Evolutionary conservation across 2,797 vertebrate genomes (phyloP).

Genomic region (Cuniculus paca): DNA sequence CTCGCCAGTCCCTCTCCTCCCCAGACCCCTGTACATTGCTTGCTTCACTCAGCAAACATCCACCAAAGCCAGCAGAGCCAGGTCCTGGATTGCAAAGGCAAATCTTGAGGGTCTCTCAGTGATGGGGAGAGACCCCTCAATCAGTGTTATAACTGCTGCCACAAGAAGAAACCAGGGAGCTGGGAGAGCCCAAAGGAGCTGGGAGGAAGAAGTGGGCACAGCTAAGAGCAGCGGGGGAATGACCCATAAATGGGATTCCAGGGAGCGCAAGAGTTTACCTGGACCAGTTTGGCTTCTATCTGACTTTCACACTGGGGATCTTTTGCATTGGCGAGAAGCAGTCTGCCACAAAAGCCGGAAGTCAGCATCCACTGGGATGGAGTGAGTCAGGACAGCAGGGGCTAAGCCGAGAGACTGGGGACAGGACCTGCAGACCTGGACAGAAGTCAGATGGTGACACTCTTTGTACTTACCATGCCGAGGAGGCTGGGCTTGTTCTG

Average conservation of each 20-base stretch:
- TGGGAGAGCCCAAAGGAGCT: not conserved
- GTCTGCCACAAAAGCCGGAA: not conserved
- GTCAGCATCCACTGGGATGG: not conserved
- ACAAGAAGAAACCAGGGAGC: not conserved
- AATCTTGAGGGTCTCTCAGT: not conserved
- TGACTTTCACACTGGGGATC: not conserved
- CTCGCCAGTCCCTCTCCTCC: no score
- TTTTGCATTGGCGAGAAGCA: not conserved
- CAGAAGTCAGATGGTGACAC: not conserved
- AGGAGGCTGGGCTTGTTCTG: not conserved
- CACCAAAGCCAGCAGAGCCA: not conserved
- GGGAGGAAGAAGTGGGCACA: not conserved
- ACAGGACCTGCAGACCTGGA: not conserved
- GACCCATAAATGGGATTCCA: not conserved
- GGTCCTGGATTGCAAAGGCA: not conserved
- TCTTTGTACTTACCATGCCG: not conserved
- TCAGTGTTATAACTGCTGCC: rapidly evolving
- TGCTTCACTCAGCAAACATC: not conserved
- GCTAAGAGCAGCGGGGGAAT: not conserved
- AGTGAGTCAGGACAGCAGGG: not conserved
- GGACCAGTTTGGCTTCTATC: not conserved
- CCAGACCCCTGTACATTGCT: not conserved
- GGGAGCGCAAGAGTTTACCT: not conserved
- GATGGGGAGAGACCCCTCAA: not conserved
- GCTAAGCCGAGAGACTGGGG: not conserved